Evolutionary conservation across 2,888 invertebrate species (phyloP), one percentile per base, ranked within the genome.

Genomic region (Disparrhopalites patrizii): DNA sequence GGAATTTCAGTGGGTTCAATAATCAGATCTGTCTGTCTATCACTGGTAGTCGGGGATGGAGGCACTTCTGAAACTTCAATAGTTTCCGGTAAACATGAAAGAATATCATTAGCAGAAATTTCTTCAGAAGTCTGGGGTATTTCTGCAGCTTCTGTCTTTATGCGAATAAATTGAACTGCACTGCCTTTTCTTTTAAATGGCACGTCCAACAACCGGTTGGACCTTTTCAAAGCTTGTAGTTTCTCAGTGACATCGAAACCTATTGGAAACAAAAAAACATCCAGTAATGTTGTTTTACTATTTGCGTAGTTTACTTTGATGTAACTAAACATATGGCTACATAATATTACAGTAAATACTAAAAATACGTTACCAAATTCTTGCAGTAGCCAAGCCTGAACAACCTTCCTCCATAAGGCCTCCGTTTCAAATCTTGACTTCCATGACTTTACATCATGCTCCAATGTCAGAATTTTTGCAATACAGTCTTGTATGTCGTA

Each of bases 281-380:
- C 15, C 15, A 31, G n/a, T 33, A 55, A 55, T 31, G 10, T 18
- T 10, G 13, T 20, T 40, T 50, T 3, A 23, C 25, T 20, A 47
- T 7, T 15, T 47, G 47, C 18, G 18, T 15, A 50, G 18, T 13
- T 3, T 20, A 10, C 18, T 20, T 50, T 7, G 7, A 10, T 36
- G 7, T 36, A 36, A 36, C 36, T 54, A n/a, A 23, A 25, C 25
- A 7, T 51, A 7, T n/a, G 18, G 8, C 27, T 15, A n/a, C 15
- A 55, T 55, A 33, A 55, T 55, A 33, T 3, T 13, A 20, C 23
- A 31, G 18, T 28, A 30, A n/a, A 18, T 55, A n/a, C 20, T 18
- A 55, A 36, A 7, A 36, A 36, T 36, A 36, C 15, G 1, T 38
- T 28, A 58, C 58, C 58, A 27, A 58, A 58, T 58, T 58, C 58